Evolutionary conservation across 30 jellyfish, hydroid and myxozoan genomes (phyloP), one percentile per base, ranked within the genome.

Genomic region (Aurelia sp.): DNA sequence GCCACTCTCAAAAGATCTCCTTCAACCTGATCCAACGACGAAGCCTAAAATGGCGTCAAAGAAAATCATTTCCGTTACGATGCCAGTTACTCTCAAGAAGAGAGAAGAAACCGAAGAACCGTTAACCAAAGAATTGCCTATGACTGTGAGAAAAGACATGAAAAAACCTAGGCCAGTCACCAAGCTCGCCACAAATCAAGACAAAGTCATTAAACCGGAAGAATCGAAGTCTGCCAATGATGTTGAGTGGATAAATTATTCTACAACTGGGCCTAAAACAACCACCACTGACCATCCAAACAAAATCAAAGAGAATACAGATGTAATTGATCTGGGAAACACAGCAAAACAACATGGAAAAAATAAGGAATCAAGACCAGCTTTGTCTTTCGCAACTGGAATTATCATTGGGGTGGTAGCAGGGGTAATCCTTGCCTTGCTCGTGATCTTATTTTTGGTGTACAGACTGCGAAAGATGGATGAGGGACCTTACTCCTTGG

Each of bases 361-460:
- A 11, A 20, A 11, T 22, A 37, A 74, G 35, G 47, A 37, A n/a
- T 71, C 83, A 6, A 53, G 70, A 59, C 61, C 64, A 30, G 58
- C 78, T 0, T 66, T 93, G n/a, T 69, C 78, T 27, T 87, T 93
- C 48, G 82, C 96, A 27, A 92, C 83, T 4, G 98, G 97, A 9
- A 93, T 93, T 15, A 93, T 93, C 13, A 76, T 86, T 53, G 98
- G 98, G n/a, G 98, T 88, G 44, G 97, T 93, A 44, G 88, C 84
- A 18, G 98, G 98, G 20, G 98, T 97, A 11, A 62, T 93, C 35
- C 79, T 93, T 37, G 97, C 97, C 65, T 81, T 93, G 22, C 69
- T 87, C n/a, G 78, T 93, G 9, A 88, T 93, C 27, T 40, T 93
- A 33, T 82, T 93, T 62, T 76, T 93, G 72, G 98, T 93, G 13